Conservation (phyloP, 53 echinoderm and acorn worm genomes). For the Holothuria leucospilota region DNA sequence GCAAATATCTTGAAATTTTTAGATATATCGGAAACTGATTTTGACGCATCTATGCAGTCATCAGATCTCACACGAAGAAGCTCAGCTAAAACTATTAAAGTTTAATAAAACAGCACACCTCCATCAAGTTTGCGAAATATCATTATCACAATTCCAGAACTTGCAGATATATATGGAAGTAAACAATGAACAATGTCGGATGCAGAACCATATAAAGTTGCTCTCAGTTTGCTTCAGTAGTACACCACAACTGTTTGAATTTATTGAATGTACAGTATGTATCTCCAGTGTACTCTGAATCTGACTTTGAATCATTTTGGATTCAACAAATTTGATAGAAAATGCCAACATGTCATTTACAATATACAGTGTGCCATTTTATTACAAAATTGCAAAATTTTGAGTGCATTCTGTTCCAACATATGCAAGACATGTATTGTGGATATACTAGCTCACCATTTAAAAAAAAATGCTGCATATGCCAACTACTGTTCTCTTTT, state of each 20-base stretch:
- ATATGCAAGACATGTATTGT: not conserved
- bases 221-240: not conserved
- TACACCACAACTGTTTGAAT: not conserved
- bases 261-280: not conserved
- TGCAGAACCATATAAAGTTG: not conserved
- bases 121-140: slow-evolving; percentile 16
- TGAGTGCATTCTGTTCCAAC: not conserved
- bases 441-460: not conserved
- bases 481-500: too few species aligned
- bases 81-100: not conserved
- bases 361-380: too few species aligned
- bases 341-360: too few species aligned
- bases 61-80: not conserved
- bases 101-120: too few species aligned
- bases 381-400: not conserved
- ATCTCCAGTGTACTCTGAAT: not conserved
- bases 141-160: slow-evolving; percentile 17
- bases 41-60: too few species aligned
- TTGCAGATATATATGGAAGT: slow-evolving; percentile 26
- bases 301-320: too few species aligned
- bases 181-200: slow-evolving; percentile 31
- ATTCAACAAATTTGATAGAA: too few species aligned
- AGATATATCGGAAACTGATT: too few species aligned
- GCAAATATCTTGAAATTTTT: too few species aligned
- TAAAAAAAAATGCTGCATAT: too few species aligned